Evolutionary conservation across 2,797 vertebrate species (phyloP), one percentile per base, ranked within the genome.

Genomic region (Megaceryle alcyon): DNA sequence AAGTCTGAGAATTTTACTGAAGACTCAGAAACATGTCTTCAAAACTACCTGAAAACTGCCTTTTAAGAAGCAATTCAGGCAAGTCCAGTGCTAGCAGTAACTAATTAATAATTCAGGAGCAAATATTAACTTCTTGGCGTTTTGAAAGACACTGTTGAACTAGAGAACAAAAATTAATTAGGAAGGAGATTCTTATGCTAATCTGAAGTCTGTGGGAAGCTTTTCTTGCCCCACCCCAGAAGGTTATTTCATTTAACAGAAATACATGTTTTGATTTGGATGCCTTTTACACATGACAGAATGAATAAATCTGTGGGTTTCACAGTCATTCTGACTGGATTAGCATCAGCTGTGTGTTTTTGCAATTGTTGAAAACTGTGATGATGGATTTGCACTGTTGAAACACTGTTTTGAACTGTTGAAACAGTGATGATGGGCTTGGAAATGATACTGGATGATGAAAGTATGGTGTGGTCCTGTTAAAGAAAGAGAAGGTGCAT

Each of bases 1-100:
- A 81, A 89, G 95, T 82, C 56, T 49, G 95, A 49, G 78, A 89
- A 86, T 84, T 92, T 86, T 93, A 61, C 84, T 94, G 87, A 90
- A 83, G 84, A 51, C 72, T 69, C 17, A 37, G 54, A 73, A 81
- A 44, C 4, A 75, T 37, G 51, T 78, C 51, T 95, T 96, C 91
- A 88, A 92, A 92, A 71, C 5, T 56, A 79, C 44, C 31, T 49
- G 59, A 54, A 93, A 94, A 89, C 26, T 95, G 61, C 54, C 65
- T 90, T 65, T 91, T 69, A 31, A 77, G 72, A 81, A 89, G 61
- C 49, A 51, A 90, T 94, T 97, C 56, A 77, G 51, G 41, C 41
- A 83, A 91, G 57, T 48, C 19, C 15, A 37, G 48, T 56, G 9
- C 37, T 81, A 65, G 44, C 14, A 54, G 46, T 43, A 59, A 12